Percentiles rank a stretch among this genome's conserved stretches.
These are phyloP conservation scores for Smutsia temminckii DNA, from an alignment of 2,797 vertebrate genomes.

Conservation along the genomic window DNA sequence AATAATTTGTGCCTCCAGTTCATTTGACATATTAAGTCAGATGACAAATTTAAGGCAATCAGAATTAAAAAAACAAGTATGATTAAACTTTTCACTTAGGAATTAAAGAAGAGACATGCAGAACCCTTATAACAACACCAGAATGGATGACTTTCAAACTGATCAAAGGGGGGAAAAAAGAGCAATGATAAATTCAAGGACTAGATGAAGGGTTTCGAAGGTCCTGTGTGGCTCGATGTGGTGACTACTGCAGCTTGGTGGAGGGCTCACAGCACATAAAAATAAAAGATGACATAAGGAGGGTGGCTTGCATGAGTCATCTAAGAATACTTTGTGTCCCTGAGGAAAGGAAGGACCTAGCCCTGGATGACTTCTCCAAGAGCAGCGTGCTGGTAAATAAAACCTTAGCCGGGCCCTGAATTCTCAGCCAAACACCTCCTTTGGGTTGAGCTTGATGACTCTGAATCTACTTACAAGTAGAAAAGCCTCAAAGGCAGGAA, in stretches of 20 bases:
- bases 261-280: neutral
- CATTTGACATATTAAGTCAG: neutral
- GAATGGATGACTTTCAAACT: slow-evolving; percentile 15
- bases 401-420: slow-evolving; percentile 33
- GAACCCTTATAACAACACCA: neutral
- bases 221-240: fast-evolving
- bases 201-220: neutral
- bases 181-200: neutral
- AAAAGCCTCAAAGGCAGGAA: neutral
- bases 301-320: neutral
- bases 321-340: neutral
- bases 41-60: slow-evolving; percentile 25
- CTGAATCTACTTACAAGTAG: neutral
- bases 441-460: neutral
- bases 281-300: slow-evolving; percentile 64
- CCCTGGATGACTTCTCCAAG: slow-evolving; percentile 11
- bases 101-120: neutral
- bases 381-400: neutral
- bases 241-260: neutral
- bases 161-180: neutral
- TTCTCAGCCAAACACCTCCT: neutral
- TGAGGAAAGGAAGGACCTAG: neutral
- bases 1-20: slow-evolving; percentile 29
- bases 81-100: neutral
- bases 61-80: neutral